Evolutionary conservation across 2,888 invertebrate species (phyloP), one percentile per base, ranked within the genome.

Genomic region (Hesperia comma): DNA sequence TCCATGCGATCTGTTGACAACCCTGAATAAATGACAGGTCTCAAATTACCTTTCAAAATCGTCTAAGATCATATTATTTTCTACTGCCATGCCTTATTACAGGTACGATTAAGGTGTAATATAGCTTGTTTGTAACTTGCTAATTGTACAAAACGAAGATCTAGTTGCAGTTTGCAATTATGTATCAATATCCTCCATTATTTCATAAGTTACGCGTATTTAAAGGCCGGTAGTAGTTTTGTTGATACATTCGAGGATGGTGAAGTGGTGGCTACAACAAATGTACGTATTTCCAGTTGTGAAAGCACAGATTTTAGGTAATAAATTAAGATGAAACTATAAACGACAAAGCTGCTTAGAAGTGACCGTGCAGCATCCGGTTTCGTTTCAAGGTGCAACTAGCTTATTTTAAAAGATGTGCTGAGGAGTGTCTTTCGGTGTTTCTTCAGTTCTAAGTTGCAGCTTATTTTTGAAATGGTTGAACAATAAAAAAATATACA

Each of bases 171-270:
- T 6, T 15, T 46, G 15, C 15, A 46, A 17, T 46, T 46, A 46
- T 46, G 17, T 46, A 46, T 46, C 43, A 46, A 46, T 46, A 46
- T 17, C 15, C 43, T 17, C 43, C 17, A 17, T 46, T 46, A 46
- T 46, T 46, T 46, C 43, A 46, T 46, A 46, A 46, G 17, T 46
- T 6, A 1, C 3, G 37, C 3, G 15, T 46, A 46, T 46, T 46
- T 46, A 46, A 46, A 46, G 43, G 17, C 43, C 15, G 17, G 43
- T 46, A 17, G 17, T 17, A 17, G 17, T 7, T 17, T 15, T 15
- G 3, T 15, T 17, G 10, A 12, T 37, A 2, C 37, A 15, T 46
- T 17, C 17, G 6, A 46, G 17, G 17, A 7, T 15, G 5, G 15
- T 17, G 3, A 12, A 46, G 43, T 46, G 17, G 43, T 46, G 15